A percentile compares a stretch with the other conserved stretches of the same genome.
Evolutionary conservation across 2,797 vertebrate species (phyloP).

Genomic region (Alauda arvensis): DNA sequence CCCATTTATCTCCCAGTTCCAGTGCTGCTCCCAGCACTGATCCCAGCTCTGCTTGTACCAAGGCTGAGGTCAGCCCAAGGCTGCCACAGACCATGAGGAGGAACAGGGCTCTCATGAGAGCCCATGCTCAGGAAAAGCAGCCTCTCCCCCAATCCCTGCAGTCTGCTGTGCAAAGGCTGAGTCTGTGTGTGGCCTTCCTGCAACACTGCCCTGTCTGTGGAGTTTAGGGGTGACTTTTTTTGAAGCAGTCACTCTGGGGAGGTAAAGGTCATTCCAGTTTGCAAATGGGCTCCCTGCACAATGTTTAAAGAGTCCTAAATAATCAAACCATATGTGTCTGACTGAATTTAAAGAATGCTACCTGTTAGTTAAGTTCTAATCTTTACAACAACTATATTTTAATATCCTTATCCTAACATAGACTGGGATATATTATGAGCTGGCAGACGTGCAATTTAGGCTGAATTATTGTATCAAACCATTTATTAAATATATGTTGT

Average conservation of each 20-base stretch:
- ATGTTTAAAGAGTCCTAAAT: background rate
- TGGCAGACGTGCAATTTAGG: background rate
- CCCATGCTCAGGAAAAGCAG: background rate
- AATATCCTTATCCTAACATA: background rate
- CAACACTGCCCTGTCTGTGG: accelerated
- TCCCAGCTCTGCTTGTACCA: background rate
- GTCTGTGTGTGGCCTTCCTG: accelerated
- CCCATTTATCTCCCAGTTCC: background rate
- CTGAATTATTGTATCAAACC: background rate
- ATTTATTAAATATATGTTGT: background rate
- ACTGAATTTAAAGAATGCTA: background rate
- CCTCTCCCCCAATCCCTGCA: accelerated
- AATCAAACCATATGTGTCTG: accelerated
- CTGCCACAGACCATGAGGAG: background rate
- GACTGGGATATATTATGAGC: background rate
- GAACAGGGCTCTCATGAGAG: accelerated
- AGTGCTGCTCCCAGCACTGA: background rate
- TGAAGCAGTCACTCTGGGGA: background rate
- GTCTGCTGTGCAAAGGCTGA: accelerated
- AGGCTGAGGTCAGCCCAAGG: background rate
- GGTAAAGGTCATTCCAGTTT: background rate
- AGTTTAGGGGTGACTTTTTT: no score
- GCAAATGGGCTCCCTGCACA: background rate
- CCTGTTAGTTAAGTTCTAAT: background rate
- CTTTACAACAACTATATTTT: background rate